A percentile compares a stretch with the other conserved stretches of the same genome.
These are phyloP conservation scores for Trachelus iudaicus DNA, from an alignment of 2,888 invertebrate genomes.

Conservation along the genomic window DNA sequence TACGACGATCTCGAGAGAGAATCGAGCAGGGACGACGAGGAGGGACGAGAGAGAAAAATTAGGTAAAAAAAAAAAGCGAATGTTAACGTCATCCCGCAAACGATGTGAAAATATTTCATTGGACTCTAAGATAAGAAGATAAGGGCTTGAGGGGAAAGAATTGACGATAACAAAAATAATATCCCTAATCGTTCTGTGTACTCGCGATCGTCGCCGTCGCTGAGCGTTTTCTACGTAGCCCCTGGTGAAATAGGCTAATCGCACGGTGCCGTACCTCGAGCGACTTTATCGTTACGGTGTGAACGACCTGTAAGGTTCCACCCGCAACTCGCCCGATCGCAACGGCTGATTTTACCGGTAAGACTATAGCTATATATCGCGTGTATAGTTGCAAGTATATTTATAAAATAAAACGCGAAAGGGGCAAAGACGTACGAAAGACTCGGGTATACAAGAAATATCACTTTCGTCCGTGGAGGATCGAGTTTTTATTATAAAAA, in stretches of 20 bases:
- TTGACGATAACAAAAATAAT: not conserved
- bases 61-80: not conserved
- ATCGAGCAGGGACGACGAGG: not conserved
- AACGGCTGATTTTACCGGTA: not conserved
- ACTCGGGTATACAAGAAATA: not conserved
- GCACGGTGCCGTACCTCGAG: not conserved
- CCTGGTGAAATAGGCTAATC: slow-evolving; percentile 19
- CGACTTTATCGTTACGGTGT: slow-evolving; percentile 18
- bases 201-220: slow-evolving; percentile 24
- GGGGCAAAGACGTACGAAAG: accelerated
- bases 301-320: slow-evolving; percentile 28
- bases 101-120: not conserved
- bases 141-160: not conserved
- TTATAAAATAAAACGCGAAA: not conserved
- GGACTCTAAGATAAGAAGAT: not conserved
- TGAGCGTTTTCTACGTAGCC: slow-evolving; percentile 8
- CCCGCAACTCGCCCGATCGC: not conserved
- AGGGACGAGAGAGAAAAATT: not conserved
- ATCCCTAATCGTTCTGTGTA: not conserved
- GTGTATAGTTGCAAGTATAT: no score
- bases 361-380: not conserved
- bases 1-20: no score
- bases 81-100: not conserved
- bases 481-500: not conserved
- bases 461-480: not conserved